Base-by-base conservation (phyloP, 2,797 vertebrate genomes). In the Syndactyla subalaris region DNA sequence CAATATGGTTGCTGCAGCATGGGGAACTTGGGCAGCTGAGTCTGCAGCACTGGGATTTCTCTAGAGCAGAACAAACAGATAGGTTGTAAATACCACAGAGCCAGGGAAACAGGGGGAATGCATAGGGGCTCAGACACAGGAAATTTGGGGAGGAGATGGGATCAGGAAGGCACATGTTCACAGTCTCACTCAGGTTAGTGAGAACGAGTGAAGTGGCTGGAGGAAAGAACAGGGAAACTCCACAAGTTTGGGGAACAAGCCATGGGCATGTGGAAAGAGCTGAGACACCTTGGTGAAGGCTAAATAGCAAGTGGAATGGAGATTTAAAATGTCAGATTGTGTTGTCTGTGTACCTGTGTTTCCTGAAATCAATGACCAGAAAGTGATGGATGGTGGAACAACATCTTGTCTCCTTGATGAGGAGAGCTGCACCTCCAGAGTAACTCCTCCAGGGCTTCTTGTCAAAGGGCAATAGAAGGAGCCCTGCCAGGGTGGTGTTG, bases 91-190 rank as follows among this genome's bases (percentile, higher is more conserved):
- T 78, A 75, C n/a, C 8, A 7, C 29, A 68, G 70, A 86, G 58
- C 16, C 66, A 66, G 54, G 66, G 70, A 41, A 78, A 72, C 0
- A 1, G 66, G 74, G 76, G 48, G 62, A 90, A 58, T 39, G 59
- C 46, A 78, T 36, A 91, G 77, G 54, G 51, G 71, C 58, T 95
- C 86, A 94, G 88, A 85, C 67, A 84, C 70, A 93, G 81, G 86
- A 91, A 95, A 91, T 96, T 6, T 89, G 87, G 77, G 77, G 59
- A 85, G 80, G 77, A 95, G 83, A 58, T 4, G 1, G 62, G 77
- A 92, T 91, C 71, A 85, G 81, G 63, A 80, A 86, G 81, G 59
- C 86, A 58, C 67, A 20, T 75, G 62, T 81, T 90, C 46, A 3
- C 39, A 52, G 57, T 71, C 72, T 93, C 58, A 51, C 68, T 91